These are phyloP conservation scores for Xestia c-nigrum DNA, from an alignment of 2,888 invertebrate genomes.

Conservation along the genomic window DNA sequence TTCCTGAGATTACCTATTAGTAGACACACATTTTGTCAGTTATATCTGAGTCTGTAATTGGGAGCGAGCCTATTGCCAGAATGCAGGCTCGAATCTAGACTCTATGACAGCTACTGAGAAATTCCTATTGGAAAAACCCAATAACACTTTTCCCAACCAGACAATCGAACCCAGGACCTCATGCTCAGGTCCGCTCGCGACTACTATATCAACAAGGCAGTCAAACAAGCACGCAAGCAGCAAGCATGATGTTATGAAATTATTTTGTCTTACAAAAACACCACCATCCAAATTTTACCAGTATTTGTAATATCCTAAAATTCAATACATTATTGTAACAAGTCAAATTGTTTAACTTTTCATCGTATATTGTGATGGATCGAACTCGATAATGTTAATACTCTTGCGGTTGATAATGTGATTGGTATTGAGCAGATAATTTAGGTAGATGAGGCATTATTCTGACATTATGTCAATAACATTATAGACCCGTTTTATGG, in stretches of 20 bases:
- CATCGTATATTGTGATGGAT: constrained; percentile 43
- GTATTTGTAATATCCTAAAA: constrained; percentile 11
- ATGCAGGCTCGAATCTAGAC: no score
- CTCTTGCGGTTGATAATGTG: constrained; percentile 16
- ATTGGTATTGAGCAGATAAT: constrained; percentile 10
- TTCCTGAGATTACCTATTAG: no score
- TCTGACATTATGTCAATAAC: neutral
- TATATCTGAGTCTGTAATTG: no score
- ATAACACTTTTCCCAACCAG: no score
- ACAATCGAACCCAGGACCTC: no score
- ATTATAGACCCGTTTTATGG: neutral
- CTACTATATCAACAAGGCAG: no score
- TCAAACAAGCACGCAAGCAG: no score
- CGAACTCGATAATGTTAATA: constrained; percentile 18
- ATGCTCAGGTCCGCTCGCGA: no score
- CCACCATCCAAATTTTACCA: neutral
- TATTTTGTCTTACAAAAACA: neutral
- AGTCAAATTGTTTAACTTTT: constrained; percentile 35
- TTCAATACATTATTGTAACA: neutral
- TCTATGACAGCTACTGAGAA: no score
- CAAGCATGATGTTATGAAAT: neutral
- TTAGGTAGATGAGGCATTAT: constrained; percentile 5
- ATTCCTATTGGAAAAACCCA: no score
- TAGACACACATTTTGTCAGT: no score
- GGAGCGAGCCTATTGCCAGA: no score